Base-by-base conservation (phyloP, 2,888 invertebrate species). In the Leptinotarsa juncta region DNA sequence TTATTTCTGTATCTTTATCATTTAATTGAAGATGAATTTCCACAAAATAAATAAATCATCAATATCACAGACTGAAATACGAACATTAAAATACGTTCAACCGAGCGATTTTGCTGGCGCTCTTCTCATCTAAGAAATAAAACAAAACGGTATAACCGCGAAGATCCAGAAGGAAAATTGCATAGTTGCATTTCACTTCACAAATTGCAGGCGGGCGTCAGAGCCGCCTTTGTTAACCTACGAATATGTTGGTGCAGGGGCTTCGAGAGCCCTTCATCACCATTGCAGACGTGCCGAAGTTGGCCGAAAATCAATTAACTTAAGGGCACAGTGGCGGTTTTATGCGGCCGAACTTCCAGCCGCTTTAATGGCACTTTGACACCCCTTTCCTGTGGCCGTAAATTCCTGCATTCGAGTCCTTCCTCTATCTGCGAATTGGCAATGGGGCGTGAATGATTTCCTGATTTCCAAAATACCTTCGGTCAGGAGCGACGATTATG, bases 291-390 rank as follows among this genome's bases (percentile, higher is more conserved):
- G 78, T 73, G 78, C 74, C 75, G 77, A 73, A 75, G 72, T 73
- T 71, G 73, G 75, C 72, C 73, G 70, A 67, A 75, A 78, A 78
- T 77, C 78, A 78, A 78, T 78, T 77, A 78, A 78, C 75, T 78
- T 75, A 71, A 78, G 77, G 75, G 78, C 74, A 49, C 55, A 65
- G 72, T 66, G 68, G 72, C 68, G 76, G 77, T 77, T 78, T 78
- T 77, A 74, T 70, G 76, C 55, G 65, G 16, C 67, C 70, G 49
- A 69, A 71, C 65, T 71, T 68, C 65, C 68, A 60, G 74, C 70
- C 57, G 69, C 66, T 70, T 48, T 68, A 71, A 68, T 75, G 67
- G 71, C 62, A 62, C 71, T 75, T 67, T 62, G 66, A 51, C 50
- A 65, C 75, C 70, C 68, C 51, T 55, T 65, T 68, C 69, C 62